Evolutionary conservation across 2,888 invertebrate genomes (phyloP).

Genomic region (Agrotis segetum): DNA sequence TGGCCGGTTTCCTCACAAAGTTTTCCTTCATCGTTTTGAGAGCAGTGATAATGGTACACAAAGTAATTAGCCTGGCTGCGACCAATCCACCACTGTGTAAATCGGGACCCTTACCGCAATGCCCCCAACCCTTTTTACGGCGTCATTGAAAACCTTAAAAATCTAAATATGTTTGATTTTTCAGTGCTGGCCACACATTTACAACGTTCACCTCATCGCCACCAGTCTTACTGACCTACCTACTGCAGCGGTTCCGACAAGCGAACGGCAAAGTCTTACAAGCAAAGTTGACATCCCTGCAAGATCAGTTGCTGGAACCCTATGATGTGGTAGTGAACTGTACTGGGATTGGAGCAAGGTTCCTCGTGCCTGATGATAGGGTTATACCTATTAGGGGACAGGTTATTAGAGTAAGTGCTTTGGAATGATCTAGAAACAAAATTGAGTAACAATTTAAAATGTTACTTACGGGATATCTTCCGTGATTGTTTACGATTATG

Average conservation of each 20-base stretch:
- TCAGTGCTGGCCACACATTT: slow-evolving; percentile 92
- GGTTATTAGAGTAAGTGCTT: slow-evolving; percentile 90
- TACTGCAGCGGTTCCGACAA: slow-evolving; percentile 91
- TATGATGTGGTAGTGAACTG: slow-evolving; percentile 95
- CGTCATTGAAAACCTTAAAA: not conserved
- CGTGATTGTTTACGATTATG: too few relatives aligned
- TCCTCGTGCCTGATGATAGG: slow-evolving; percentile 91
- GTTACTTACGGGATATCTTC: too few relatives aligned
- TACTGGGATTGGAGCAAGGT: slow-evolving; percentile 93
- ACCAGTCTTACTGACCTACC: slow-evolving; percentile 92
- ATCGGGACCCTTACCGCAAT: too few relatives aligned
- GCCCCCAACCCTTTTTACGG: not conserved
- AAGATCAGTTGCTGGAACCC: slow-evolving; percentile 82
- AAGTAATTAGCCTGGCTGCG: too few relatives aligned
- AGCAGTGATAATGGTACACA: too few relatives aligned
- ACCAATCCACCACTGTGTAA: too few relatives aligned
- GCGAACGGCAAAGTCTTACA: slow-evolving; percentile 91
- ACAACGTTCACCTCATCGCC: slow-evolving; percentile 93
- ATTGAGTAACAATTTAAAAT: too few relatives aligned
- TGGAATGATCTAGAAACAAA: not conserved
- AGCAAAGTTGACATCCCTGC: slow-evolving; percentile 72
- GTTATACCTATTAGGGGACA: slow-evolving; percentile 94
- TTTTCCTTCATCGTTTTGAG: too few relatives aligned
- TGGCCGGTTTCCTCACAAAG: too few relatives aligned
- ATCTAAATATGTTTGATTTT: slow-evolving; percentile 24